phyloP scores from a whole-genome alignment of 2,113 vertebrate genomes.

The Perca flavescens region DNA sequence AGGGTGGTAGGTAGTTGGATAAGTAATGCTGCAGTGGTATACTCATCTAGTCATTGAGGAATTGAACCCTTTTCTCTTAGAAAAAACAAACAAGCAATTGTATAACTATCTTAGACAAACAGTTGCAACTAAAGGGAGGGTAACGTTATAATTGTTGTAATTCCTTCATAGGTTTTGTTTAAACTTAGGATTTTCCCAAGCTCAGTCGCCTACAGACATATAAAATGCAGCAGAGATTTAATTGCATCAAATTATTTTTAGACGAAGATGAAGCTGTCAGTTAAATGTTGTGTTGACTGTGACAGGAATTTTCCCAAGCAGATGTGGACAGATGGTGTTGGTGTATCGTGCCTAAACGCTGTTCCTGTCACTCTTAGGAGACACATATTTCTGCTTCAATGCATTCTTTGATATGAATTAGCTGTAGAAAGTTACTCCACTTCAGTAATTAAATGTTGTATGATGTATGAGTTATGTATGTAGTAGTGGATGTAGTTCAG shows the following conservation, averaged over 20 bases:
- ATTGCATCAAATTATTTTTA: conserved; percentile 3
- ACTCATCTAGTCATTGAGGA: background rate
- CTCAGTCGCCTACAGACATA: background rate
- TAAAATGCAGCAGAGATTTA: conserved; percentile 2
- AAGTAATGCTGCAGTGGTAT: background rate
- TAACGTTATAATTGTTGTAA: background rate
- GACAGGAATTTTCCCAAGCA: conserved; percentile 21
- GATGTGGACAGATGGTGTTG: conserved; percentile 44
- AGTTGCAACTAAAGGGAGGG: background rate
- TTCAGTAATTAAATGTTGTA: background rate
- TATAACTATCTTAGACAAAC: background rate
- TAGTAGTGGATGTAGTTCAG: too few relatives aligned
- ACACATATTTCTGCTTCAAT: conserved; percentile 22
- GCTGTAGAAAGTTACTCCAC: background rate
- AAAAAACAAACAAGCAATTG: conserved; percentile 12
- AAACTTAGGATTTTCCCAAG: background rate
- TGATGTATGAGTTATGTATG: background rate
- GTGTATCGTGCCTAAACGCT: conserved; percentile 10
- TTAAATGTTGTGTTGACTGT: conserved; percentile 7
- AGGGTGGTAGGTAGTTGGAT: background rate
- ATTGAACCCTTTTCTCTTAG: background rate
- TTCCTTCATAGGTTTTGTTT: background rate
- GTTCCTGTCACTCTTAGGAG: conserved; percentile 34
- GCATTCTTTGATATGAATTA: background rate
- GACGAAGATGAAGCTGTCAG: background rate